Evolutionary conservation across 2,113 vertebrate genomes (phyloP).

Genomic region (Passerina amoena): DNA sequence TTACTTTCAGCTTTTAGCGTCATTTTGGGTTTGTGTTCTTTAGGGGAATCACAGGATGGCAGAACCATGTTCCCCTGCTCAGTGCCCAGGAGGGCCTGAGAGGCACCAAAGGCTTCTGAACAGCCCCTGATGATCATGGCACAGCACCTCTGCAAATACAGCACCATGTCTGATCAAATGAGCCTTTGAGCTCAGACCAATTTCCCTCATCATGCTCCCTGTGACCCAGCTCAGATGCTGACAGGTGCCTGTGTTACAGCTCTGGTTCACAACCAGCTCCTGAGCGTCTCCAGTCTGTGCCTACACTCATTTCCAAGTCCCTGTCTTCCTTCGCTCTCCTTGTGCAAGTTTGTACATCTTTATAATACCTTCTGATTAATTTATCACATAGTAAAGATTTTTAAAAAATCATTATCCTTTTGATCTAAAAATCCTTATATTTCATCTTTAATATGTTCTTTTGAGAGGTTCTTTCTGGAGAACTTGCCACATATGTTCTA

Average conservation of each 20-base stretch:
- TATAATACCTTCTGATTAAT: constrained; percentile 80
- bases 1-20: not conserved
- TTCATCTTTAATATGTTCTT: constrained; percentile 84
- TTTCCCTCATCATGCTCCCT: not conserved
- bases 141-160: not conserved
- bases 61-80: not conserved
- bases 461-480: constrained; percentile 72
- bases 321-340: constrained; percentile 61
- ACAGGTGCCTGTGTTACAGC: not conserved
- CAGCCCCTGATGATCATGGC: not conserved
- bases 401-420: constrained; percentile 81
- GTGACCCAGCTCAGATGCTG: not conserved
- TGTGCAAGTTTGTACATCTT: constrained; percentile 72
- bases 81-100: not conserved
- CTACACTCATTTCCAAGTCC: constrained; percentile 73
- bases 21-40: not conserved
- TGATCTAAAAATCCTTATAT: constrained; percentile 84
- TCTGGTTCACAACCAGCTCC: not conserved
- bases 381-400: constrained; percentile 81
- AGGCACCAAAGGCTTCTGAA: not conserved
- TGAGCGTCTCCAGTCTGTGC: not conserved
- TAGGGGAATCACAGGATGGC: not conserved
- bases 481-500: constrained; percentile 69
- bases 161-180: not conserved
- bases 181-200: not conserved